Percentiles rank a stretch among this genome's conserved stretches.
These are phyloP conservation scores for Fulmarus glacialis DNA, from an alignment of 2,113 vertebrate genomes.

Conservation along the genomic window DNA sequence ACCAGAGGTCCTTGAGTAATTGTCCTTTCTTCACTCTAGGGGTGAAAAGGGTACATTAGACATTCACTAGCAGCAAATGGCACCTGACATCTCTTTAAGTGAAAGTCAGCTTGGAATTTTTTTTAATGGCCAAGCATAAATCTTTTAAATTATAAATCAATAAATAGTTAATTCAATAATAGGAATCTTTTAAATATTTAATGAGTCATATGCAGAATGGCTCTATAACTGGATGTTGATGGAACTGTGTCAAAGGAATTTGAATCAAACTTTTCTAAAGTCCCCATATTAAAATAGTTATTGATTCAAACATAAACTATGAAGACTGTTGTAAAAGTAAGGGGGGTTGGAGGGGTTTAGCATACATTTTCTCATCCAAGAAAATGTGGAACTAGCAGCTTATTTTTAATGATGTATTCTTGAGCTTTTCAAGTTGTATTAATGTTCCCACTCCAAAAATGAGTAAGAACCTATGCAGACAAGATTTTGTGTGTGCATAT, in stretches of 20 bases:
- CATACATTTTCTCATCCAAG: background rate
- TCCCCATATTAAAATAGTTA: background rate
- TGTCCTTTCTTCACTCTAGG: slow-evolving; percentile 65
- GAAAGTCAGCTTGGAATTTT: slow-evolving; percentile 80
- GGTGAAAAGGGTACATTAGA: slow-evolving; percentile 72
- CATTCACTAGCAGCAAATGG: slow-evolving; percentile 79
- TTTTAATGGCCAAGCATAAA: slow-evolving; percentile 84
- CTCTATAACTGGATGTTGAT: slow-evolving; percentile 54
- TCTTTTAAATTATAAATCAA: slow-evolving; percentile 99
- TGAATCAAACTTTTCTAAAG: slow-evolving; percentile 42
- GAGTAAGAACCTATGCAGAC: background rate
- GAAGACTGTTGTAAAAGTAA: background rate
- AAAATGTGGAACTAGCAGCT: background rate
- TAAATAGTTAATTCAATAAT: slow-evolving; percentile 99
- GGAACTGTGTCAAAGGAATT: slow-evolving; percentile 42
- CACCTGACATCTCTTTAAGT: slow-evolving; percentile 77
- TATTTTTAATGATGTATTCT: background rate
- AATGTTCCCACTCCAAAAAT: background rate
- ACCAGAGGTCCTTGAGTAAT: slow-evolving; percentile 73
- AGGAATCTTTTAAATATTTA: slow-evolving; percentile 95
- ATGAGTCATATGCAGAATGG: slow-evolving; percentile 75
- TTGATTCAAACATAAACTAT: slow-evolving; percentile 44
- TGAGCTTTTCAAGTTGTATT: background rate
- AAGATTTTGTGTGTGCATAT: background rate
- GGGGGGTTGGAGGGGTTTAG: background rate